phyloP scores from a whole-genome alignment of 1,140 invertebrate species.

The Coenobita brevimanus region DNA sequence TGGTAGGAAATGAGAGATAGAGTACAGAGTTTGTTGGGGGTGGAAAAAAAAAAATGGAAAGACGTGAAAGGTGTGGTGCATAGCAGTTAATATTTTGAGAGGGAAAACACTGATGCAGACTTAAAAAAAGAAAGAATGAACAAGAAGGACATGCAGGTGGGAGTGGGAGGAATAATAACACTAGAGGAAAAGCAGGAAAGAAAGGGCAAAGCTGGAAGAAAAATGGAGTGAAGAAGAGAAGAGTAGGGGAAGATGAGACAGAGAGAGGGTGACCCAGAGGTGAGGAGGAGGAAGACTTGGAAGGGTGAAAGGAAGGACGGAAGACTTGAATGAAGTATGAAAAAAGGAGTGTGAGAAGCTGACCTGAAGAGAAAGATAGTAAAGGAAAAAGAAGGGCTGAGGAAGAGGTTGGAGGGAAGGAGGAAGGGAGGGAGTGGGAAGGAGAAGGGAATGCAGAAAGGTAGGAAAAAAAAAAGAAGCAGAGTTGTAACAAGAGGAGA shows the following conservation, averaged over 20 bases:
- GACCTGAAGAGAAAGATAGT: too few species aligned
- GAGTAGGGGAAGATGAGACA: not conserved
- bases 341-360: too few species aligned
- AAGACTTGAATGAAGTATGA: too few species aligned
- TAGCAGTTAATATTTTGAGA: too few species aligned
- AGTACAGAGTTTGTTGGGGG: not conserved
- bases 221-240: not conserved
- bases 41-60: not conserved
- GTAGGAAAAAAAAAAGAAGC: too few species aligned
- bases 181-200: not conserved
- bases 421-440: not conserved
- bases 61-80: not conserved
- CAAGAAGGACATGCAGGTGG: not conserved
- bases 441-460: too few species aligned
- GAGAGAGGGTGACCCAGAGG: too few species aligned
- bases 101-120: too few species aligned
- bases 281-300: not conserved
- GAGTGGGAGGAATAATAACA: not conserved
- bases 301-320: too few species aligned
- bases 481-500: not conserved
- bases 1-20: too few species aligned
- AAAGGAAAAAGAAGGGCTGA: not conserved
- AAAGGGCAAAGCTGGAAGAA: not conserved
- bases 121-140: too few species aligned
- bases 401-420: not conserved